Percentiles rank a stretch among this genome's conserved stretches.
Conservation (phyloP, 1,140 invertebrate species). For the Dreissena rostriformis region DNA sequence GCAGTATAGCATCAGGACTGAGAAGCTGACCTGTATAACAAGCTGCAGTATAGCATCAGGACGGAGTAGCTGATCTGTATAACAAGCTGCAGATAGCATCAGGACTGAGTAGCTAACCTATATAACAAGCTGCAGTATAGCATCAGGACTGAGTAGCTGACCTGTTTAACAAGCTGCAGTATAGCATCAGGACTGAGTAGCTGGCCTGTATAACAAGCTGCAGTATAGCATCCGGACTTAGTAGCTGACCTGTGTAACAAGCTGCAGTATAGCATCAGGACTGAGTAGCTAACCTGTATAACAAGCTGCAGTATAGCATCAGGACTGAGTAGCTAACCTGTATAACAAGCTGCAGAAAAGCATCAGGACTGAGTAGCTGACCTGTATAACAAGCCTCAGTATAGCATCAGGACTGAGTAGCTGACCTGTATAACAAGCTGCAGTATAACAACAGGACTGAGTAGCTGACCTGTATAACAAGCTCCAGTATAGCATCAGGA, state of each 20-base stretch:
- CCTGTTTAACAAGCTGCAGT: constrained; percentile 97
- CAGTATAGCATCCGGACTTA: constrained; percentile 98
- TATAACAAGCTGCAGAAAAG: constrained; percentile 97
- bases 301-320: constrained; percentile 97
- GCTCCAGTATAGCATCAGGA: constrained; percentile 97
- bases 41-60: constrained; percentile 98
- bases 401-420: constrained; percentile 96
- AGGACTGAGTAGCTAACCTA: constrained; percentile 95
- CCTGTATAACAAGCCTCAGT: constrained; percentile 97
- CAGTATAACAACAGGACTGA: constrained; percentile 98
- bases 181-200: constrained; percentile 96
- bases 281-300: too few relatives aligned
- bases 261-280: constrained; percentile 97
- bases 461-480: too few relatives aligned
- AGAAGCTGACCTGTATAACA: too few relatives aligned
- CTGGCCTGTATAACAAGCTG: too few relatives aligned
- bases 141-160: constrained; percentile 97
- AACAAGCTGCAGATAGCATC: constrained; percentile 98
- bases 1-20: constrained; percentile 97
- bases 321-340: constrained; percentile 95
- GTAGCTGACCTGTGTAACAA: too few relatives aligned
- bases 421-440: too few relatives aligned
- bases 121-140: constrained; percentile 97
- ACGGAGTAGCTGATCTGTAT: too few relatives aligned
- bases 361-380: constrained; percentile 97